Evolutionary conservation across 2,113 vertebrate species (phyloP).

Genomic region (Fulica atra): DNA sequence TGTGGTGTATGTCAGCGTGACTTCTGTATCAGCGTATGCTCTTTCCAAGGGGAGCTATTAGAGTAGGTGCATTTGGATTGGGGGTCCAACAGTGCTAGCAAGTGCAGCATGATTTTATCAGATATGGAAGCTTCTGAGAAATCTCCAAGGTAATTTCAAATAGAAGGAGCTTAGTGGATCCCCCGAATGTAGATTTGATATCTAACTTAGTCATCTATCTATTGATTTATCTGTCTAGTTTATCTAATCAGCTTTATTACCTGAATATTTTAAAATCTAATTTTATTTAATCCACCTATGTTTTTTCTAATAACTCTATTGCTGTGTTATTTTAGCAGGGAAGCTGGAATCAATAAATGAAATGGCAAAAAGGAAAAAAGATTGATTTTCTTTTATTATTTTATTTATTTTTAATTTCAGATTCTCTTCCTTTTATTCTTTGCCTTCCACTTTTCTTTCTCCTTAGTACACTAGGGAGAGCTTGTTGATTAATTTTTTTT

Average conservation of each 20-base stretch:
- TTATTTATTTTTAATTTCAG: not conserved
- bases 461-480: not conserved
- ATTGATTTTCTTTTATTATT: not conserved
- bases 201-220: not conserved
- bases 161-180: not conserved
- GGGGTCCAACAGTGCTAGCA: not conserved
- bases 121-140: not conserved
- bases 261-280: not conserved
- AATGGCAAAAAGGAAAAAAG: not conserved
- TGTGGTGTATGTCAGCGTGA: not conserved
- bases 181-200: not conserved
- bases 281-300: not conserved
- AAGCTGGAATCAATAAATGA: not conserved
- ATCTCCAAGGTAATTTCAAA: not conserved
- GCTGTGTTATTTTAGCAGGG: not conserved
- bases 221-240: not conserved
- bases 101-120: not conserved
- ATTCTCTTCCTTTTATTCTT: not conserved
- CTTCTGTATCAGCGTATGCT: not conserved
- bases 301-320: not conserved
- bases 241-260: conserved; percentile 12
- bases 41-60: not conserved
- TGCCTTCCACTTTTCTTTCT: not conserved
- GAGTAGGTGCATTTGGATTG: not conserved
- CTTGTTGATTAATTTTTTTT: not conserved